Evolutionary conservation across 2,888 invertebrate species (phyloP), one percentile per base, ranked within the genome.

Genomic region (Chalcis sispes): DNA sequence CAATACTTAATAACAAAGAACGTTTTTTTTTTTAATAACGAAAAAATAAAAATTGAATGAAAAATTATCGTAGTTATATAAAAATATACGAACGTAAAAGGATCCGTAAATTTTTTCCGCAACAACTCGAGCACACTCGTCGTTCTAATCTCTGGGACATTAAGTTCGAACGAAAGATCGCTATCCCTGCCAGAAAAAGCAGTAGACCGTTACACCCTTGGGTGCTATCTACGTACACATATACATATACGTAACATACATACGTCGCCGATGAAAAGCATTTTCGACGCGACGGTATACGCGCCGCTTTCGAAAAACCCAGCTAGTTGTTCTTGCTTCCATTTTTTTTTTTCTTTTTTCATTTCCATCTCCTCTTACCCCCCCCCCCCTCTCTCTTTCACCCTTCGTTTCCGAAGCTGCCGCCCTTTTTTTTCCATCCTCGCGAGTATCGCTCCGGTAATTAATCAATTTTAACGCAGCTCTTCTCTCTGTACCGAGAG

Each of bases 391-490:
- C 10, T 10, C 29, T n/a, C n/a, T n/a, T n/a, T n/a, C n/a, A n/a
- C n/a, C n/a, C n/a, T n/a, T 58, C 20, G 65, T 18, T 7, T 15
- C 13, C n/a, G n/a, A n/a, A n/a, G n/a, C n/a, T n/a, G n/a, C n/a
- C n/a, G n/a, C n/a, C n/a, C n/a, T n/a, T n/a, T n/a, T n/a, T n/a
- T n/a, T n/a, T n/a, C n/a, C n/a, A n/a, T 23, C 27, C 1, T 40
- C 1, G 25, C 3, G 48, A 42, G 48, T 32, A 25, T 48, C 29
- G 54, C 13, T n/a, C n/a, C 15, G 64, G 64, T 56, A 62, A 77
- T 77, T 67, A 72, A 77, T 77, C 67, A 77, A 72, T 67, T 77
- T 67, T 66, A 76, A 23, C 42, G 50, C 42, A 18, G 59, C 46
- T 20, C 61, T 18, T 20, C n/a, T 18, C 36, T 13, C n/a, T n/a